These are phyloP conservation scores for Tubulanus polymorphus DNA, from an alignment of 2,888 invertebrate genomes.

Conservation along the genomic window DNA sequence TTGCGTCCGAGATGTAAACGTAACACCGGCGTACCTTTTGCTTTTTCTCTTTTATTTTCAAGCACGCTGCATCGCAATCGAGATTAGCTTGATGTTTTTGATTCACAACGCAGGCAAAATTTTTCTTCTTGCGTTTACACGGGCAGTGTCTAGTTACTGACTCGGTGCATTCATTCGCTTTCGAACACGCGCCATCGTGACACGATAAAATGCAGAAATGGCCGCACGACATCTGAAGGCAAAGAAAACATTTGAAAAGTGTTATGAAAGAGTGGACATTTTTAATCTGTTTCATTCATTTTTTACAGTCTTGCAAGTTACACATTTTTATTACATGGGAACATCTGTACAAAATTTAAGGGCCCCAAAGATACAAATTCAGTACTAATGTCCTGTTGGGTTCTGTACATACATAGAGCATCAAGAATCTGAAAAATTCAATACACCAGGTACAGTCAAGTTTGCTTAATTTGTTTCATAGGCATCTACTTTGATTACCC, in stretches of 20 bases:
- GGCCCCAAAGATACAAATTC: too few species aligned
- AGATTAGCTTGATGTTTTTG: conserved; percentile 27
- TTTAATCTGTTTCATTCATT: neutral
- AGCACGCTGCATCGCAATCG: conserved; percentile 44
- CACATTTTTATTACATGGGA: neutral
- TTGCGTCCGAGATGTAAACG: neutral
- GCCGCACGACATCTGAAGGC: conserved; percentile 71
- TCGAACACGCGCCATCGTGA: conserved; percentile 43
- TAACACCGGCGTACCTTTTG: conserved; percentile 55
- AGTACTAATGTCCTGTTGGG: too few species aligned
- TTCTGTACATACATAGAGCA: too few species aligned
- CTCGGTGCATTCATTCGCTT: conserved; percentile 67
- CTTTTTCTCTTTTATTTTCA: conserved; percentile 28
- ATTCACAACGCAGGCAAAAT: conserved; percentile 61
- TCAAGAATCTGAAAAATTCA: too few species aligned
- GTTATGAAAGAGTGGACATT: neutral
- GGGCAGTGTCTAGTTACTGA: conserved; percentile 74
- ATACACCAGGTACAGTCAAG: too few species aligned
- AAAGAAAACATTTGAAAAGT: conserved; percentile 1
- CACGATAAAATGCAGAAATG: conserved; percentile 61
- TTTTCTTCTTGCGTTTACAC: conserved; percentile 73
- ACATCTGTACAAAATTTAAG: neutral
- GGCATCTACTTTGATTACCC: neutral
- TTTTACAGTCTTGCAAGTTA: neutral
- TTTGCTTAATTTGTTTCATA: neutral